Evolutionary conservation across 2,797 vertebrate species (phyloP).

Genomic region (Gymnoscopelus braueri): DNA sequence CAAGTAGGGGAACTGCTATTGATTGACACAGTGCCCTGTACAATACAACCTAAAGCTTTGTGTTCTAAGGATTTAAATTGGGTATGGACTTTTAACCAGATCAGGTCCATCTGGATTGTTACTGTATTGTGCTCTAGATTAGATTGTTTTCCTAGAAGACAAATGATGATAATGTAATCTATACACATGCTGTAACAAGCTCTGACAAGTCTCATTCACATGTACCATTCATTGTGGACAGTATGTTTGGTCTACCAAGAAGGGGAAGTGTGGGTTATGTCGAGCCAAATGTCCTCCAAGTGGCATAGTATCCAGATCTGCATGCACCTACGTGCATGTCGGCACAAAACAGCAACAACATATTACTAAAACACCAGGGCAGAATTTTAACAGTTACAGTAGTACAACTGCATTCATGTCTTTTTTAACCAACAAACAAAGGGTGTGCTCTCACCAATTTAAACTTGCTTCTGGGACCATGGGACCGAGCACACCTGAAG

Average conservation of each 20-base stretch:
- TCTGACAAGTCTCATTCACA: conserved; percentile 55
- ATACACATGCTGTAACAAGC: conserved; percentile 50
- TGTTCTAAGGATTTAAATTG: conserved; percentile 18
- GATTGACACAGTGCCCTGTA: background rate
- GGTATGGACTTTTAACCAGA: conserved; percentile 35
- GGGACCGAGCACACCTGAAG: conserved; percentile 62
- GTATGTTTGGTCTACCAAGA: conserved; percentile 21
- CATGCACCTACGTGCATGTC: background rate
- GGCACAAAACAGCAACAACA: no score
- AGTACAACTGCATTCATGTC: conserved; percentile 14
- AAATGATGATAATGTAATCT: background rate
- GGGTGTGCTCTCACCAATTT: conserved; percentile 29
- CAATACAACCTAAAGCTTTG: conserved; percentile 6
- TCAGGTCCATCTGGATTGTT: conserved; percentile 31
- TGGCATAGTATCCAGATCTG: conserved; percentile 9
- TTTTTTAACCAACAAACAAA: conserved; percentile 15
- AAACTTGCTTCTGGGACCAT: conserved; percentile 18
- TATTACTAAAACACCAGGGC: conserved; percentile 1
- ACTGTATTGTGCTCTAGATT: conserved; percentile 6
- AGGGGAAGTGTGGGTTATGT: conserved; percentile 32
- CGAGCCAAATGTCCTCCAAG: conserved; percentile 4
- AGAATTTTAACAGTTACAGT: conserved; percentile 8
- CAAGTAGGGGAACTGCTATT: conserved; percentile 1
- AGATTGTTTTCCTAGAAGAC: no score
- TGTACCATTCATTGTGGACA: conserved; percentile 35